Percentiles rank a stretch among this genome's conserved stretches.
Conservation (phyloP, 2,888 invertebrate genomes). For the Smittia sp. region DNA sequence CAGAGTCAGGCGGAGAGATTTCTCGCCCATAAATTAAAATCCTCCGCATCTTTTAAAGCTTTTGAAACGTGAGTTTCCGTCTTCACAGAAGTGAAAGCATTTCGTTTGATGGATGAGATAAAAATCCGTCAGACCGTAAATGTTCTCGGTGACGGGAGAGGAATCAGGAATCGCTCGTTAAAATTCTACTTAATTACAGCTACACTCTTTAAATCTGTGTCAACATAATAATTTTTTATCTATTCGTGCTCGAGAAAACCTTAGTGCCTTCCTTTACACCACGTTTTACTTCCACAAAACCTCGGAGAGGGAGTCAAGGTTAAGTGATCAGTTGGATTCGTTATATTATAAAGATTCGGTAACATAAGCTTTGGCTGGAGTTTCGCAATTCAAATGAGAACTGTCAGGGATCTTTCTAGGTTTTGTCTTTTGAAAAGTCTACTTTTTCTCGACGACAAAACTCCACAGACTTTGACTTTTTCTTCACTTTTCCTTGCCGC, state of each 20-base stretch:
- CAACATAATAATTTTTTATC: slow-evolving; percentile 34
- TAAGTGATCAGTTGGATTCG: too few relatives aligned
- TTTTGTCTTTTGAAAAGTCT: too few relatives aligned
- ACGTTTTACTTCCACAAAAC: too few relatives aligned
- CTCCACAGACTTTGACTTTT: too few relatives aligned
- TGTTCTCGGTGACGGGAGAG: not conserved
- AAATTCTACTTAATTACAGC: slow-evolving; percentile 18
- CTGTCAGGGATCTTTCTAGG: too few relatives aligned
- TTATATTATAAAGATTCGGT: too few relatives aligned
- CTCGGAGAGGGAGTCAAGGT: too few relatives aligned
- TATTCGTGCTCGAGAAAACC: not conserved
- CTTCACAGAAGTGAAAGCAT: not conserved
- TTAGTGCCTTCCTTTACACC: not conserved
- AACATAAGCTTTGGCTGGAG: too few relatives aligned
- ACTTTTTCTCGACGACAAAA: too few relatives aligned
- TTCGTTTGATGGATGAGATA: slow-evolving; percentile 9
- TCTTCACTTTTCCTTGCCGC: not conserved
- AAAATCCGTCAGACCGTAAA: slow-evolving; percentile 8
- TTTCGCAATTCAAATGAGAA: too few relatives aligned
- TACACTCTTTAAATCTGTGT: slow-evolving; percentile 20
- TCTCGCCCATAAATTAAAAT: not conserved
- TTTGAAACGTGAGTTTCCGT: too few relatives aligned
- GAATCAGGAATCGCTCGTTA: slow-evolving; percentile 9
- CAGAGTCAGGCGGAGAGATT: not conserved
- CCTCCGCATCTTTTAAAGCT: not conserved